Percentiles rank a stretch among this genome's conserved stretches.
Evolutionary conservation across 1,140 invertebrate species (phyloP).

Genomic region (Limonius californicus): DNA sequence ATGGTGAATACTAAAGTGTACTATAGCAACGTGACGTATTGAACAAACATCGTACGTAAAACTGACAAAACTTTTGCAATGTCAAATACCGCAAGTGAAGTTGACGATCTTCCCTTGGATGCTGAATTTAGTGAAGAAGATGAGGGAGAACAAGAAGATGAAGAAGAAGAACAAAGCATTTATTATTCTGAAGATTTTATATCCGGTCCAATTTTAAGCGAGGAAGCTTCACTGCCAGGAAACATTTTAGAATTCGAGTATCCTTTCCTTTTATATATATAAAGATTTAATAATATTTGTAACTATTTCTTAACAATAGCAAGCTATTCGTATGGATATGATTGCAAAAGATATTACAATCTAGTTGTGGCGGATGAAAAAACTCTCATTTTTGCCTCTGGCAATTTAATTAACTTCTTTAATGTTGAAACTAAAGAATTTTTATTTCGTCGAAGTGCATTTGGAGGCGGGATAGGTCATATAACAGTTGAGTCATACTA

Average conservation of each 20-base stretch:
- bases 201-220: constrained; percentile 38
- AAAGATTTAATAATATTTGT: neutral
- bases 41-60: neutral
- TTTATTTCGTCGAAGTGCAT: constrained; percentile 66
- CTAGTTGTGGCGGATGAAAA: constrained; percentile 67
- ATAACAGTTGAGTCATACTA: constrained; percentile 58
- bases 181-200: constrained; percentile 41
- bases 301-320: constrained; percentile 28
- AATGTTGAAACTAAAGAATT: constrained; percentile 61
- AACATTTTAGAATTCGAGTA: constrained; percentile 47
- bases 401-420: constrained; percentile 76
- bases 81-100: constrained; percentile 33
- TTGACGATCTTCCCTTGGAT: constrained; percentile 28
- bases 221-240: constrained; percentile 35
- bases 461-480: constrained; percentile 73
- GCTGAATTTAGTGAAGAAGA: constrained; percentile 16
- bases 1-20: too few species aligned
- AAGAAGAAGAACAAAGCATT: constrained; percentile 28
- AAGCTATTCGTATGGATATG: constrained; percentile 84
- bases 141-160: constrained; percentile 31
- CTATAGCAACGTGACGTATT: too few species aligned
- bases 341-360: constrained; percentile 77
- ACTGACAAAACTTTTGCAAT: constrained; percentile 24
- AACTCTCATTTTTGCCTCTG: constrained; percentile 72
- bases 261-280: constrained; percentile 20